These are phyloP conservation scores for Drosophila pseudotakahashii DNA, from an alignment of 2,888 invertebrate genomes.

Conservation along the genomic window DNA sequence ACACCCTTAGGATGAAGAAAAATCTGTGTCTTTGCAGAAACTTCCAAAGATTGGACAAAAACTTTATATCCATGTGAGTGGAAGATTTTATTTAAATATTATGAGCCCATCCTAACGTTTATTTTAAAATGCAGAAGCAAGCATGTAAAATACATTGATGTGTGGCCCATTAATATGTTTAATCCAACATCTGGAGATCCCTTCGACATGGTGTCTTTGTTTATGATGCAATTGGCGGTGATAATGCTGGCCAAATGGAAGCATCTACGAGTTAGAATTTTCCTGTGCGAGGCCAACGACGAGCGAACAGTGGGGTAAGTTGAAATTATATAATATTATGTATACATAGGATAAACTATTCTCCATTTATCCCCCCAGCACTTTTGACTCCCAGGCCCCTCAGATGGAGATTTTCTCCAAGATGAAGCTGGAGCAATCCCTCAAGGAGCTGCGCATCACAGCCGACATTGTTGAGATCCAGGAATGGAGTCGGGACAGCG, in stretches of 20 bases:
- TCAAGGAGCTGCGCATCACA: conserved; percentile 93
- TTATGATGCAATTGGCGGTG: conserved; percentile 98
- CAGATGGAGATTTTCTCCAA: conserved; percentile 81
- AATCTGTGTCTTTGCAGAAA: conserved; percentile 97
- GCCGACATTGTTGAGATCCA: conserved; percentile 91
- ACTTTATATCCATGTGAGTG: conserved; percentile 88
- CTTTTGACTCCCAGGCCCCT: conserved; percentile 80
- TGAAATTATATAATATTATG: not conserved
- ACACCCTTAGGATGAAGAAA: conserved; percentile 96
- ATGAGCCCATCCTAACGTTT: not conserved
- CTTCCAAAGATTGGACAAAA: conserved; percentile 93
- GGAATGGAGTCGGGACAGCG: conserved; percentile 87
- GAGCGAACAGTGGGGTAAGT: conserved; percentile 76
- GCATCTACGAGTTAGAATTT: conserved; percentile 92
- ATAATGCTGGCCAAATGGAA: conserved; percentile 97
- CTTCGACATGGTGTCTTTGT: conserved; percentile 96
- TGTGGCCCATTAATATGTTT: conserved; percentile 98
- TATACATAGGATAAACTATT: fast-evolving
- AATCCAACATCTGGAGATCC: conserved; percentile 90
- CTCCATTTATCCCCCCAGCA: conserved; percentile 46
- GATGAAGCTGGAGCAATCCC: conserved; percentile 87
- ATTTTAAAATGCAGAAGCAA: conserved; percentile 74
- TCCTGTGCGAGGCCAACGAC: conserved; percentile 89
- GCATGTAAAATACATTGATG: conserved; percentile 93
- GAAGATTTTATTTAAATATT: not conserved